Evolutionary conservation across 1,140 invertebrate species (phyloP), one percentile per base, ranked within the genome.

Genomic region (Monomorium pharaonis): DNA sequence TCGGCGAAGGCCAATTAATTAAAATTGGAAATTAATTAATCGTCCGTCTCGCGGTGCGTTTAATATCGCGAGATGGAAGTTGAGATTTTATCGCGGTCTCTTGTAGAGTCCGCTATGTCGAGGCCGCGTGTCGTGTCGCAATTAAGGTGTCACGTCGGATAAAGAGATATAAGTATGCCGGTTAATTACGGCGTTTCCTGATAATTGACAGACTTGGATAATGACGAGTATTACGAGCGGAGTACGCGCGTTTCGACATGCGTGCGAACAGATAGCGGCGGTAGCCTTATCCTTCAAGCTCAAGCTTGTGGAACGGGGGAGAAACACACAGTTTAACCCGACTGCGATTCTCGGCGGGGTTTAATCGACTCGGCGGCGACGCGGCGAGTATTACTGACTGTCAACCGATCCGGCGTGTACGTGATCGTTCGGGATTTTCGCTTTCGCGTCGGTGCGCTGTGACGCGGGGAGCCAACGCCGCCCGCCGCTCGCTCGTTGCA

Each of bases 1-100:
- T 69, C 33, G 16, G 10, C 4, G 37, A 44, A 30, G 12, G 27
- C 37, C 65, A 83, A 74, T 83, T 83, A 74, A 83, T 83, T 83
- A 83, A 56, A 72, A 58, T 74, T 74, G 78, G 37, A 72, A 83
- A 83, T 83, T 83, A 83, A 83, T 83, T 74, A 83, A 83, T 83
- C 78, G 37, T 47, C n/a, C 7, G 37, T 83, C 67, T 72, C 67
- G 37, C 51, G 27, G 16, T 58, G n/a, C 37, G 42, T 42, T 83
- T 72, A 72, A 83, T 83, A 60, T 83, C 62, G n/a, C n/a, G 21
- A 54, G 78, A 58, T 51, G 51, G 18, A 72, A 24, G 78, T 74
- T 21, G 14, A 51, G 78, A 83, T 83, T 83, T 83, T 83, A 83
- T 83, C 78, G 30, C 47, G 24, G 54, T 5, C 47, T 69, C 47